Conservation (phyloP, 2,797 vertebrate species). For the Yasuhikotakia modesta region DNA sequence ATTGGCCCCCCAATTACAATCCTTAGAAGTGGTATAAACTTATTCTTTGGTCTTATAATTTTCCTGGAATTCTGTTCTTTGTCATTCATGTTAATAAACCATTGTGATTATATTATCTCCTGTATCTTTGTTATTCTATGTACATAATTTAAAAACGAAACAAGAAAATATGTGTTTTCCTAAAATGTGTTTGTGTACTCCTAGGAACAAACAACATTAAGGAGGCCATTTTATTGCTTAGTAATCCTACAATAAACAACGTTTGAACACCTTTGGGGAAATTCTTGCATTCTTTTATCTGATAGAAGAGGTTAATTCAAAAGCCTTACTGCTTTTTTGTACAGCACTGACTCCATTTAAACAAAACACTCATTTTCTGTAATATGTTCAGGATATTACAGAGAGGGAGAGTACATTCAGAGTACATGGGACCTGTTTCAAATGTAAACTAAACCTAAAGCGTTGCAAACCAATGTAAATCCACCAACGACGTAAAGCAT, state of each 20-base stretch:
- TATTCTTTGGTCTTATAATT: slow-evolving; percentile 48
- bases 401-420: slow-evolving; percentile 69
- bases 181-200: slow-evolving; percentile 15
- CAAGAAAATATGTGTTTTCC: slow-evolving; percentile 2
- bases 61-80: slow-evolving; percentile 26
- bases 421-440: slow-evolving; percentile 81
- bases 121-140: slow-evolving; percentile 33
- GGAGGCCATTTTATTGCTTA: slow-evolving; percentile 54
- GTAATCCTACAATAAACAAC: slow-evolving; percentile 44
- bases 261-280: slow-evolving; percentile 25
- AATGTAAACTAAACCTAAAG: slow-evolving; percentile 73
- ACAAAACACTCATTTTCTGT: slow-evolving; percentile 57
- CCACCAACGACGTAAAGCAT: slow-evolving; percentile 33
- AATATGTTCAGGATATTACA: slow-evolving; percentile 70
- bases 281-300: slow-evolving; percentile 40
- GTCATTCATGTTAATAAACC: slow-evolving; percentile 47
- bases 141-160: slow-evolving; percentile 28
- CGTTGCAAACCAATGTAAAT: slow-evolving; percentile 47
- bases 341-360: slow-evolving; percentile 70
- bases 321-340: slow-evolving; percentile 80
- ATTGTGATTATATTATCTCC: slow-evolving; percentile 34
- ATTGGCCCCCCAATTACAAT: background rate
- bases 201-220: slow-evolving; percentile 8
- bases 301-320: slow-evolving; percentile 73
- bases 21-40: background rate